Evolutionary conservation across 2,888 invertebrate genomes (phyloP).

Genomic region (Tholera decimalis): DNA sequence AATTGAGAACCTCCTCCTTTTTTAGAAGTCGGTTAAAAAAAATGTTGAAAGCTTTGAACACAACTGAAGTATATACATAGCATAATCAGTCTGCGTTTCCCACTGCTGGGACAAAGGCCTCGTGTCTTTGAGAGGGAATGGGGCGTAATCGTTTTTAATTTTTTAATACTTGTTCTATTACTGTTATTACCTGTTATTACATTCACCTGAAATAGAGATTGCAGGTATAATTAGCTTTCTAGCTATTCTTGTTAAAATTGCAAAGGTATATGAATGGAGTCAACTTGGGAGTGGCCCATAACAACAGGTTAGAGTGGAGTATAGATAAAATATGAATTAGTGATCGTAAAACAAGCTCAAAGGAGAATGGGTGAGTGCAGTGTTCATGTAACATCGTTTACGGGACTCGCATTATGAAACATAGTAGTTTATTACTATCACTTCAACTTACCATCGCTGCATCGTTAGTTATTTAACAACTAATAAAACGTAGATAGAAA

Average conservation of each 20-base stretch:
- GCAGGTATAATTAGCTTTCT: background rate
- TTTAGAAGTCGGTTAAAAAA: no score
- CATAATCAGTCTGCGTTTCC: no score
- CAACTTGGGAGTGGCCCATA: background rate
- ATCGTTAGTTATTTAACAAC: no score
- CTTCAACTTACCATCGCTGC: constrained; percentile 3
- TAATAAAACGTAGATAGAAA: background rate
- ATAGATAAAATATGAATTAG: constrained; percentile 31
- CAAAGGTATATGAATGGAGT: background rate
- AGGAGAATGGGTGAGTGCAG: constrained; percentile 8
- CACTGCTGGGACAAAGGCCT: no score
- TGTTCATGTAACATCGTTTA: constrained; percentile 10
- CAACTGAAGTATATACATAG: no score
- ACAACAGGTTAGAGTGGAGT: constrained; percentile 8
- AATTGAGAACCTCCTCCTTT: no score
- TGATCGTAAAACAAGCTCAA: constrained; percentile 37
- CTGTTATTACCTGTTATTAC: no score
- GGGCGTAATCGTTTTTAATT: no score
- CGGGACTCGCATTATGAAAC: constrained; percentile 28
- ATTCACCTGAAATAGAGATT: no score
- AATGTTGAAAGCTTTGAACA: no score
- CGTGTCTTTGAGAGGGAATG: no score
- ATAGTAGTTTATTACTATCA: constrained; percentile 35
- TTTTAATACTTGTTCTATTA: no score
- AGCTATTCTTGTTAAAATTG: constrained; percentile 5